Base-by-base conservation (phyloP, 2,797 vertebrate genomes). In the Ctenopoma multispine region DNA sequence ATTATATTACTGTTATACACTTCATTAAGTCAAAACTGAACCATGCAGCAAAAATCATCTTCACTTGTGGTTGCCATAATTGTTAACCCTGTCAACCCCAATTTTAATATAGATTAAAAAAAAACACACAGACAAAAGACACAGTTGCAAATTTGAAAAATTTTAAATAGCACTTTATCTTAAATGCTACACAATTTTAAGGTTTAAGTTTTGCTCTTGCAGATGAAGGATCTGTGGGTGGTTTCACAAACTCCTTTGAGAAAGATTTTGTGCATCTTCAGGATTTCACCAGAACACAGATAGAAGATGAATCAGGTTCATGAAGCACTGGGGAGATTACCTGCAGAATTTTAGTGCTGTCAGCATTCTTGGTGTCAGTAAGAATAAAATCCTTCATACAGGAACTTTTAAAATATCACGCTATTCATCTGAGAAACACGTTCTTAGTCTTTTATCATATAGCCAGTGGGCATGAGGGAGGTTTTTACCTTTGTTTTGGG, bases 221-320 rank as follows among this genome's bases (percentile, higher is more conserved):
- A 46, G 49, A 69, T 56, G 18, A 63, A 59, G 29, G 21, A 36
- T 56, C 47, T 40, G 29, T 8, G 5, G 17, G 61, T 56, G 56
- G 67, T 63, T 78, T 74, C 23, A n/a, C 57, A 64, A 46, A 21
- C 17, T 55, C 61, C 48, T 60, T n/a, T 0, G 17, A 75, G 59
- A 71, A 77, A 65, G 34, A 48, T 7, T 48, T 44, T 59, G 61
- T 48, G 40, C 63, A 65, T 63, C 69, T 80, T 64, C 2, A 76
- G 69, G 51, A 53, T 73, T 85, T 80, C 62, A 20, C 51, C 21
- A 53, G 70, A 71, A 38, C 54, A 51, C 29, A 48, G 14, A 63
- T 17, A 58, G 69, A 55, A 31, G 80, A 86, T 81, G 62, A 84
- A 73, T 81, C 70, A 5, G 73, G 65, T 64, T 83, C 75, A 66